A percentile compares a stretch with the other conserved stretches of the same genome.
Conservation (phyloP, 2,113 vertebrate genomes). For the Fukomys damarensis region DNA sequence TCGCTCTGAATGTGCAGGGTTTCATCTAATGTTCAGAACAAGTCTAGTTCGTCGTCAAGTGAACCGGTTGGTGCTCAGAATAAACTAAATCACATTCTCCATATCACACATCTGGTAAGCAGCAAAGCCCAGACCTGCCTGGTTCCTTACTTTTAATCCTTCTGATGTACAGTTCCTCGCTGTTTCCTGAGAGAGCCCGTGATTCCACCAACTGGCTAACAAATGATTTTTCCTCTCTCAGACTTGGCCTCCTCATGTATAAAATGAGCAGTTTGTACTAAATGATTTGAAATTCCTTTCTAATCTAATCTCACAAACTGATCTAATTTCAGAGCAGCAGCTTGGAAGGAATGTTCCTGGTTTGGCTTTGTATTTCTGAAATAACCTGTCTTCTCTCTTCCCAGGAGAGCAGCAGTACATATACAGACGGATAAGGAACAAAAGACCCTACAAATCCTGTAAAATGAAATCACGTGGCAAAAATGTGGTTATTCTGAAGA, state of each 20-base stretch:
- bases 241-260: neutral
- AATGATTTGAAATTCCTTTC: conserved; percentile 57
- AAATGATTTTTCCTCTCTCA: neutral
- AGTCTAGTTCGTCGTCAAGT: neutral
- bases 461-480: conserved; percentile 34
- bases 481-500: neutral
- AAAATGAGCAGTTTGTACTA: conserved; percentile 29
- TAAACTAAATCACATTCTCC: neutral
- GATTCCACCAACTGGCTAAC: neutral
- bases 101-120: neutral
- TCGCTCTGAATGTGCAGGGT: fast-evolving
- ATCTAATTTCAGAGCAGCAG: conserved; percentile 62
- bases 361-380: conserved; percentile 56
- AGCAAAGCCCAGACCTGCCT: neutral
- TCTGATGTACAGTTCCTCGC: neutral
- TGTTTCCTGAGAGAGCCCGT: neutral
- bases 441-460: conserved; percentile 53
- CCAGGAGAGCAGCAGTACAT: conserved; percentile 37
- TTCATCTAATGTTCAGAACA: neutral
- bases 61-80: neutral
- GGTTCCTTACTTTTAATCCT: neutral
- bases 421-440: conserved; percentile 17
- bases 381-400: conserved; percentile 50
- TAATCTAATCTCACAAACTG: conserved; percentile 22
- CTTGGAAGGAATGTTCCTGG: conserved; percentile 26